Percentiles rank a stretch among this genome's conserved stretches.
These are phyloP conservation scores for Dicycla oo DNA, from an alignment of 2,888 invertebrate species.

Conservation along the genomic window DNA sequence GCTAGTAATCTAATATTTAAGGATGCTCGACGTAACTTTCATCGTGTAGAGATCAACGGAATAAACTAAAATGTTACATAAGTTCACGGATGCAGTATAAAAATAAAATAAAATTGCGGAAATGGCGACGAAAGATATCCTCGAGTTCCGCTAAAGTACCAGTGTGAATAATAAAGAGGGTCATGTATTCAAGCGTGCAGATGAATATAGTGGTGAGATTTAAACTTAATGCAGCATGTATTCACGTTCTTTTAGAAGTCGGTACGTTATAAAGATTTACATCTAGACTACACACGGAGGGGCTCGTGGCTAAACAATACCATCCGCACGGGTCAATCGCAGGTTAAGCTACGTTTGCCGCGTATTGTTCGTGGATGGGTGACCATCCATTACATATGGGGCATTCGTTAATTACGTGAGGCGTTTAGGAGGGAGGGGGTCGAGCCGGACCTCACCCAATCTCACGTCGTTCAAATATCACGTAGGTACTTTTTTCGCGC, in stretches of 20 bases:
- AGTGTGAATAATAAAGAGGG: conserved; percentile 44
- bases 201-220: conserved; percentile 12
- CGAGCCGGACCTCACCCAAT: too few relatives aligned
- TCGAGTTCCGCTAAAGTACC: conserved; percentile 43
- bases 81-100: conserved; percentile 49
- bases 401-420: too few relatives aligned
- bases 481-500: too few relatives aligned
- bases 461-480: too few relatives aligned
- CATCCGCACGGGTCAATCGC: too few relatives aligned
- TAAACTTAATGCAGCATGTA: not conserved
- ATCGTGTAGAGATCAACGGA: conserved; percentile 33
- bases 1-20: not conserved
- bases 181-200: conserved; percentile 35
- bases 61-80: conserved; percentile 51
- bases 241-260: conserved; percentile 15
- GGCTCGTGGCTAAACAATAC: too few relatives aligned
- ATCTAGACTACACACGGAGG: too few relatives aligned
- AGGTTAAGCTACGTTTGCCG: too few relatives aligned
- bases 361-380: too few relatives aligned
- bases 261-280: too few relatives aligned
- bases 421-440: too few relatives aligned
- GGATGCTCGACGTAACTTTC: conserved; percentile 29
- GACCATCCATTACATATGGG: too few relatives aligned
- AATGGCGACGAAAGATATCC: conserved; percentile 44
- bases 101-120: conserved; percentile 56